Evolutionary conservation across 23 tunicate species (phyloP), one percentile per base, ranked within the genome.

Genomic region (Aplidium turbinatum): DNA sequence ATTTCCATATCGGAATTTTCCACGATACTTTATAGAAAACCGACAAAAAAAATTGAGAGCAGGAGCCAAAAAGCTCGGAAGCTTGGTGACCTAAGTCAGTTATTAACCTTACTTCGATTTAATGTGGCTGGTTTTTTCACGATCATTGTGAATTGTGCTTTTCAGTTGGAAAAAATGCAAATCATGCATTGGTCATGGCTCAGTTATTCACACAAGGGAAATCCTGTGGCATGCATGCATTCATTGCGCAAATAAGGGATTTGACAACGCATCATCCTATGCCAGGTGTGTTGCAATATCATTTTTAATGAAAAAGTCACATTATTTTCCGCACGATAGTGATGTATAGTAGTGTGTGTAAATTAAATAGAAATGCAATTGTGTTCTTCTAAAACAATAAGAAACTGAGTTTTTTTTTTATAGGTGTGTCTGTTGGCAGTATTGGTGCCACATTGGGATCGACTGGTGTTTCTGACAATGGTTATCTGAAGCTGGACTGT

Each of bases 191-290:
- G 23, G 80, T 91, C 0, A 91, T 91, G 97, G 87, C 97, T 4
- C 79, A 84, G 19, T 46, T 91, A 40, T 36, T 70, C 38, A 68
- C 68, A 3, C 33, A 73, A 3, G 75, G 77, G 28, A 65, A 91
- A 68, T 42, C 47, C 1, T 68, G 75, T 64, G 97, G 97, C 47
- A 91, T 91, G 86, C 90, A 84, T 57, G 68, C 89, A 0, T 91
- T 91, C 48, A 73, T 91, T 63, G 97, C 84, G 0, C 97, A 84
- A 54, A 84, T 81, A 25, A 39, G 97, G 24, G 97, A 91, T 48
- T 42, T 91, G 48, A 33, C 47, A 33, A 73, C 91, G 1, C 97
- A 91, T 68, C 35, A 42, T 50, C 86, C 83, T 21, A 7, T 85
- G 57, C 78, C 91, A 57, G 91, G 91, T 85, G 6, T 26, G n/a